Conservation (phyloP, 2,113 vertebrate species). For the Catharus bicknelli region DNA sequence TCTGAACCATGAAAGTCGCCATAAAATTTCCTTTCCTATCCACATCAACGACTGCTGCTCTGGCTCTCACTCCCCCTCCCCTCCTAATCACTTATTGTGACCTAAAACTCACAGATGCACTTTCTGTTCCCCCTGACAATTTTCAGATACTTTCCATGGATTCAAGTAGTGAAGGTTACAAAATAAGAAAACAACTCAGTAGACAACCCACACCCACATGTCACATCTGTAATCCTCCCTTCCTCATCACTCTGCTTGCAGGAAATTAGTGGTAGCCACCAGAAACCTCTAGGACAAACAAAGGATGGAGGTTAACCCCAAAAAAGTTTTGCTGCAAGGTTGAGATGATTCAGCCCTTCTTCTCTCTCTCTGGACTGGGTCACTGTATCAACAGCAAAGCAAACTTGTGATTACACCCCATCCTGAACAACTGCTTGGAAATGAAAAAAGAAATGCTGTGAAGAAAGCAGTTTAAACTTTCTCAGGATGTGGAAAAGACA, state of each 20-base stretch:
- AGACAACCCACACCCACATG: fast-evolving
- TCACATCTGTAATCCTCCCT: neutral
- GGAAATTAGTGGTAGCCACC: neutral
- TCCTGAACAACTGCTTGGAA: neutral
- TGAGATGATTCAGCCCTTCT: neutral
- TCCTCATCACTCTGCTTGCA: neutral
- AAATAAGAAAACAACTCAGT: neutral
- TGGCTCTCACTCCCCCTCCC: neutral
- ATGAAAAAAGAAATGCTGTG: neutral
- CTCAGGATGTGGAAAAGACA: neutral
- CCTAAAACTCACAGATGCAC: neutral
- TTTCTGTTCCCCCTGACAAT: neutral
- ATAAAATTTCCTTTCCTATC: neutral
- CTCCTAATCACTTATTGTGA: neutral
- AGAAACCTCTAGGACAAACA: neutral
- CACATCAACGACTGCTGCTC: neutral
- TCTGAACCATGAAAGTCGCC: neutral
- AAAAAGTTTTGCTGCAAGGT: neutral
- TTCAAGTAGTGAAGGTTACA: neutral
- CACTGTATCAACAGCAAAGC: neutral
- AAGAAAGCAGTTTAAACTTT: neutral
- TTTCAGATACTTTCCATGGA: neutral
- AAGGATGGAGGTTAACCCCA: neutral
- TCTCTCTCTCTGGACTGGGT: neutral
- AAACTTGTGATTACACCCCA: neutral